Conservation (phyloP, 2,888 invertebrate species). For the Dexiosoma caninum region DNA sequence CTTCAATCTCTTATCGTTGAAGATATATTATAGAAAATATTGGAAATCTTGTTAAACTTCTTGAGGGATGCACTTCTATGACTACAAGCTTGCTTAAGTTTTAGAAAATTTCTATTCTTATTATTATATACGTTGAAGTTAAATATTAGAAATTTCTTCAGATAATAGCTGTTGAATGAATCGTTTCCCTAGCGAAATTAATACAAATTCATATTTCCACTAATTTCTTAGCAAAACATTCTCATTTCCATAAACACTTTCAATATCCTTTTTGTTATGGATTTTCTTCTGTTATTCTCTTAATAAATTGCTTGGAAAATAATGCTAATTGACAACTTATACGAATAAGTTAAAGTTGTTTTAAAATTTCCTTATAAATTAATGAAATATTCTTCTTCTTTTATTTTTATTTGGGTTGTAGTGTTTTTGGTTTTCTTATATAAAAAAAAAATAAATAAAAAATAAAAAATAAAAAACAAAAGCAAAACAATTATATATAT, state of each 20-base stretch:
- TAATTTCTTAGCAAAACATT: too few species aligned
- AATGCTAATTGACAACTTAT: slow-evolving; percentile 8
- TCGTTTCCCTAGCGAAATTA: too few species aligned
- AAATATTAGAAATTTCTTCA: too few species aligned
- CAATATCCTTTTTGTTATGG: slow-evolving; percentile 6
- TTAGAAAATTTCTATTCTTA: too few species aligned
- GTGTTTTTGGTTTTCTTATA: slow-evolving; percentile 17
- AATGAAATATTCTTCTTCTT: slow-evolving; percentile 50
- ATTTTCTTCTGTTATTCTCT: background rate
- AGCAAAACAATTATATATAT: too few species aligned
- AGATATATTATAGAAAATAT: too few species aligned
- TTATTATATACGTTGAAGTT: too few species aligned
- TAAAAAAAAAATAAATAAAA: background rate
- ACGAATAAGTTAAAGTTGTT: slow-evolving; percentile 15
- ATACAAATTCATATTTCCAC: too few species aligned
- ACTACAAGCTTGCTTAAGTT: background rate
- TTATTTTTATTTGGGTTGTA: slow-evolving; percentile 36
- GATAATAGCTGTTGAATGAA: too few species aligned
- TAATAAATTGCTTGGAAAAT: slow-evolving; percentile 27
- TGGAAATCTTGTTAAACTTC: background rate
- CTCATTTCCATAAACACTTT: too few species aligned
- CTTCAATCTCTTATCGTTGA: too few species aligned
- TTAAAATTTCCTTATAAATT: slow-evolving; percentile 38
- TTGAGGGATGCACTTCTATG: slow-evolving; percentile 53
- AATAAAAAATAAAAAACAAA: slow-evolving; percentile 9